phyloP scores from a whole-genome alignment of 1,140 invertebrate species.

The Araneus ventricosus region DNA sequence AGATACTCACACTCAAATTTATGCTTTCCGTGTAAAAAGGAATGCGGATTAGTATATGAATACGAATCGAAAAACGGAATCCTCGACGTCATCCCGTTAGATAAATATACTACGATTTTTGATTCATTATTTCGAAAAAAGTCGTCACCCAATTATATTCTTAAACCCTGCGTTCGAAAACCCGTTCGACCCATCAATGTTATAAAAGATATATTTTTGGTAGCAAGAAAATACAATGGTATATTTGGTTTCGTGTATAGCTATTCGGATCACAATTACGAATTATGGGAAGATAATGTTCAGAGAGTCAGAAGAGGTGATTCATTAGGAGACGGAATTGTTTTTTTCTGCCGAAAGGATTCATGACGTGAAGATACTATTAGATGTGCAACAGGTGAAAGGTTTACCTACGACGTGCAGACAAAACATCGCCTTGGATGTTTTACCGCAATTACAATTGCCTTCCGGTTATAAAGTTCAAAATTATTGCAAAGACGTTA shows the following conservation, averaged over 20 bases:
- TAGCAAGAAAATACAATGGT: constrained; percentile 26
- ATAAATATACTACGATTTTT: not conserved
- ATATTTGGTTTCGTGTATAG: constrained; percentile 55
- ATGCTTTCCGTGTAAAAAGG: not conserved
- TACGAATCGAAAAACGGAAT: not conserved
- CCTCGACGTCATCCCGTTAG: not conserved
- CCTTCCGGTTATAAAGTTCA: constrained; percentile 13
- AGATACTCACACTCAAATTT: too few relatives aligned
- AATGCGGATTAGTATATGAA: constrained; percentile 17
- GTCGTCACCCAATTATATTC: not conserved
- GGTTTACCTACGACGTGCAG: not conserved
- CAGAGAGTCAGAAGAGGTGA: not conserved
- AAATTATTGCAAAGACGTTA: not conserved
- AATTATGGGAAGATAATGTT: constrained; percentile 10
- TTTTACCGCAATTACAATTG: too few relatives aligned
- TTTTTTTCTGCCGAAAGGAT: constrained; percentile 34
- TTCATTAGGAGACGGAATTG: constrained; percentile 32
- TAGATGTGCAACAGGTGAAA: constrained; percentile 45
- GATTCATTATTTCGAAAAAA: not conserved
- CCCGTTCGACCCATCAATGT: not conserved
- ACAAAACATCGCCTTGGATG: too few relatives aligned
- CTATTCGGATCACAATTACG: not conserved
- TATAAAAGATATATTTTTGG: not conserved
- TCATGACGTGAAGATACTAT: not conserved
- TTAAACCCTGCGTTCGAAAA: not conserved